Base-by-base conservation (phyloP, 2,888 invertebrate species). In the Ypsolopha sequella region DNA sequence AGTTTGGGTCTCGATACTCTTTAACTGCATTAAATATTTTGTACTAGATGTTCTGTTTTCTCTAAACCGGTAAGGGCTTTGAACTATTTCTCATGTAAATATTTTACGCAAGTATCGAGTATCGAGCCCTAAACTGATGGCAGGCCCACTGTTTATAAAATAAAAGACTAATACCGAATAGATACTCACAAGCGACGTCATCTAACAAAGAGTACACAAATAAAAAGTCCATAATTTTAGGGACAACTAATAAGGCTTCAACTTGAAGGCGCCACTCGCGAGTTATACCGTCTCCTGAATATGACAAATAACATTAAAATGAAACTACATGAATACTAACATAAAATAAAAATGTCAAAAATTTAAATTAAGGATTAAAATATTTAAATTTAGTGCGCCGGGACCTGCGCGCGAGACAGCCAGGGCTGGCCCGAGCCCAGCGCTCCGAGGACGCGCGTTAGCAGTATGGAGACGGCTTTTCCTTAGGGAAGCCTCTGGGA, bases 301-400 rank as follows among this genome's bases (percentile, higher is more conserved):
- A 85, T 86, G 85, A 86, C 85, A 86, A 85, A 85, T 84, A 85
- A 82, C 81, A 77, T 84, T 82, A 82, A 80, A 80, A 82, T 77
- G 75, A 79, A 84, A 81, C 80, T 84, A 85, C 82, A 84, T 79
- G 81, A 84, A 82, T 82, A 84, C 84, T 74, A 85, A 84, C 84
- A 81, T 85, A 81, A 86, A 85, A 86, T 86, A 86, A 86, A 86
- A 86, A 86, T 84, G 86, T 85, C 85, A 86, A 84, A 86, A 86
- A 85, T 85, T 86, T 85, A 85, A 86, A 86, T 85, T 86, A 85
- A 86, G 85, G 85, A 85, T 85, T 86, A 85, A 86, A 86, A 85
- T 86, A 86, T 86, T 86, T 74, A 85, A 86, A 86, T 86, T 86
- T 86, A 86, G 85, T 86, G 80, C 84, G 80, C 73, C 70, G 75